A percentile compares a stretch with the other conserved stretches of the same genome.
These are phyloP conservation scores for Danaus chrysippus DNA, from an alignment of 2,888 invertebrate species.

Conservation along the genomic window DNA sequence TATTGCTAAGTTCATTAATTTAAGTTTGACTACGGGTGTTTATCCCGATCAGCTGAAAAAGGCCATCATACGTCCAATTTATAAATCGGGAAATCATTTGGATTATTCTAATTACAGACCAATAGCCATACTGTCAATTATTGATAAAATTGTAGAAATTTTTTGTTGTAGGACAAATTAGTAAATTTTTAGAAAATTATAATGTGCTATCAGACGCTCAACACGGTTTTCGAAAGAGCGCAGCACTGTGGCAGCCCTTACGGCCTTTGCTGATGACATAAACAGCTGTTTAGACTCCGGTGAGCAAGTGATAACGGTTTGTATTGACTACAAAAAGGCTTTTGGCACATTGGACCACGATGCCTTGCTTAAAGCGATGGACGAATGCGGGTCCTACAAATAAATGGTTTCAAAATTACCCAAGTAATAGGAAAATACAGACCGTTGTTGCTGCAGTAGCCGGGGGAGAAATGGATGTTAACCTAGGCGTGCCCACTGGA, in stretches of 20 bases:
- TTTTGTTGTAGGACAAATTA: constrained; percentile 22
- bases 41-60: constrained; percentile 17
- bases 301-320: constrained; percentile 18
- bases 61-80: constrained; percentile 19
- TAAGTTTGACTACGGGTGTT: constrained; percentile 6
- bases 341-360: too few relatives aligned
- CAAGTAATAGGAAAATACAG: too few relatives aligned
- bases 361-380: too few relatives aligned
- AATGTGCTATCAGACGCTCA: constrained; percentile 17
- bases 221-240: constrained; percentile 18
- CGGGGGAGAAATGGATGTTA: too few relatives aligned
- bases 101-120: constrained; percentile 27
- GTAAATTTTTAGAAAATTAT: constrained; percentile 15
- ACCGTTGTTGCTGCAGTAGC: too few relatives aligned
- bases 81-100: too few relatives aligned
- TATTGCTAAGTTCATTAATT: constrained; percentile 11
- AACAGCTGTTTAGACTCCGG: constrained; percentile 17
- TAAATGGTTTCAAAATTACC: too few relatives aligned
- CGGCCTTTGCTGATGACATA: constrained; percentile 8
- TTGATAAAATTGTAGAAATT: constrained; percentile 28
- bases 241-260: constrained; percentile 12
- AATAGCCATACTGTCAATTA: constrained; percentile 21
- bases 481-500: too few relatives aligned
- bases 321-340: too few relatives aligned
- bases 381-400: too few relatives aligned